Evolutionary conservation across 1,140 invertebrate species (phyloP).

Genomic region (Hirudo medicinalis): DNA sequence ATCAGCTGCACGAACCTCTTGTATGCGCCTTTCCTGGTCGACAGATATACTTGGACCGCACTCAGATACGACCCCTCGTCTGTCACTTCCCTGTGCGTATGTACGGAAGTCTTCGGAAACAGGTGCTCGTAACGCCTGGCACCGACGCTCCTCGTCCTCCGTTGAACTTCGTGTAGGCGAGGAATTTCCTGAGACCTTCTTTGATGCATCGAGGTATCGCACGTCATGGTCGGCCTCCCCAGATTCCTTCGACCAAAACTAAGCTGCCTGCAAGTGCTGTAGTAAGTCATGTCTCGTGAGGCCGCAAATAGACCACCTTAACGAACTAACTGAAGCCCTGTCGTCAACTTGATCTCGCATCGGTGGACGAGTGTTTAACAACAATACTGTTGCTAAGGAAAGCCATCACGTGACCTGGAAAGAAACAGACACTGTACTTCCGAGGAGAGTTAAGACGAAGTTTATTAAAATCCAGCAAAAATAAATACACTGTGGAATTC

Average conservation of each 20-base stretch:
- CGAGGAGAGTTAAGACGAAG: too few relatives aligned
- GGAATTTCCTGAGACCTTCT: neutral
- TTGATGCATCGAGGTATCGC: neutral
- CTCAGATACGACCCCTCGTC: neutral
- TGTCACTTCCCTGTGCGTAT: neutral
- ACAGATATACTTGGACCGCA: neutral
- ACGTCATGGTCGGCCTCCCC: neutral
- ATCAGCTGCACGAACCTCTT: neutral
- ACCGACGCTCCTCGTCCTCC: neutral
- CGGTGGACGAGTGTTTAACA: neutral
- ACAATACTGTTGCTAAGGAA: neutral
- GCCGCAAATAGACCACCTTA: too few relatives aligned
- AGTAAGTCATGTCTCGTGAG: neutral
- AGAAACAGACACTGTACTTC: too few relatives aligned
- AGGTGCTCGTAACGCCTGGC: neutral
- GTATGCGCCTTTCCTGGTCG: neutral
- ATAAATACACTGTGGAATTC: too few relatives aligned
- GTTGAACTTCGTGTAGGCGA: neutral
- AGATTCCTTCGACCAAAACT: neutral
- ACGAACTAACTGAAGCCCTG: too few relatives aligned
- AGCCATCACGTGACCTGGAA: neutral
- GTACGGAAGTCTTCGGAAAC: neutral
- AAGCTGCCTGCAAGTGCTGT: slow-evolving; percentile 5
- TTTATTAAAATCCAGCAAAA: too few relatives aligned
- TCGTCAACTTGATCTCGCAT: neutral